Base-by-base conservation (phyloP, 2,888 invertebrate genomes). In the Eurytoma californica region DNA sequence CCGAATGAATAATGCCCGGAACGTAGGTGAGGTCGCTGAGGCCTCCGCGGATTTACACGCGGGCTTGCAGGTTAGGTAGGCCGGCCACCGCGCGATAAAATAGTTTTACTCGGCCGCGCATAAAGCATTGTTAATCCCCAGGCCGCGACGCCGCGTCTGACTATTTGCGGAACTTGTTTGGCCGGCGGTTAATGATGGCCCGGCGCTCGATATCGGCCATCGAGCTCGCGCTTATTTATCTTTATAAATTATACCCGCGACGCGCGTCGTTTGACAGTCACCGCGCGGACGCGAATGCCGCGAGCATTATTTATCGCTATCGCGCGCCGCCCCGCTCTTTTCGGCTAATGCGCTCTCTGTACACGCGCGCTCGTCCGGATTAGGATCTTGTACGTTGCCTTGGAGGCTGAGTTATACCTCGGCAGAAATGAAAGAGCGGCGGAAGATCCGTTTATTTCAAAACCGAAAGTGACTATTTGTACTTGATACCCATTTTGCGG, bases 91-190 rank as follows among this genome's bases (percentile, higher is more conserved):
- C 58, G 53, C 30, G 73, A 78, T 78, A 61, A 78, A 78, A 72
- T 73, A 70, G 72, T 78, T 72, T 76, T 49, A 60, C 18, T 7
- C 51, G 18, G 24, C 24, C 24, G 24, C n/a, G 24, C 73, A 69
- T 79, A 63, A 79, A 65, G 74, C 65, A 63, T 51, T 61, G 61
- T 68, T 61, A 67, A 72, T 72, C 18, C 39, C 30, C 7, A 53
- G 14, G 18, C 3, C 20, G 16, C 16, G 39, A 1, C 7, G 39
- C 39, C 9, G 16, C 49, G 58, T 57, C 49, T 60, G 67, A 74
- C 61, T 79, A 74, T 79, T 79, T 79, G 74, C 74, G 30, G 63
- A 63, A 66, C 65, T 76, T 72, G 68, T 63, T 72, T 75, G 61
- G 68, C 63, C 63, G 53, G 39, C 47, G 67, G 74, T 72, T 76